phyloP scores from a whole-genome alignment of 2,113 vertebrate genomes.

The Psammodynastes pulverulentus region DNA sequence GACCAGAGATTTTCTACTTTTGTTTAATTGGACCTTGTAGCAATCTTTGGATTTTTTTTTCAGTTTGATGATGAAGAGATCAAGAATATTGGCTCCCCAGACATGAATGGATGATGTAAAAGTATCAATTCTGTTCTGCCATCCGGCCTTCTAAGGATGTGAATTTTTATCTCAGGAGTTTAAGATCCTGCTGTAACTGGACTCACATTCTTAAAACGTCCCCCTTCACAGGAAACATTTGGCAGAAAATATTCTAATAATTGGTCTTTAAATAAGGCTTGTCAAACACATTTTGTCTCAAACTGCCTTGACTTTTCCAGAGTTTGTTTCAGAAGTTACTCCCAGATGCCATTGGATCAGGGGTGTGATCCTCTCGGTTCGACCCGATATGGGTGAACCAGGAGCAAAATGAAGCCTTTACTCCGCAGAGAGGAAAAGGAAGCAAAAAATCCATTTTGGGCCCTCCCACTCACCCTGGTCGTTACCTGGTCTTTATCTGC shows the following conservation, averaged over 20 bases:
- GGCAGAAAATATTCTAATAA: background rate
- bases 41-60: background rate
- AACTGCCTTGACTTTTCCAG: slow-evolving; percentile 12
- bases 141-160: no score
- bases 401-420: no score
- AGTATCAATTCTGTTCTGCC: background rate
- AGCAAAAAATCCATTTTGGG: no score
- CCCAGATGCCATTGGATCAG: background rate
- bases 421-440: no score
- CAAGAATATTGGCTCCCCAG: background rate
- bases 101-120: background rate
- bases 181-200: background rate
- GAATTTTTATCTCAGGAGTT: background rate
- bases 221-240: background rate
- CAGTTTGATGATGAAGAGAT: background rate
- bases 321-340: background rate
- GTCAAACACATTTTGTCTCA: slow-evolving; percentile 12
- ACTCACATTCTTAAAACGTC: background rate
- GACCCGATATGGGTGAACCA: no score
- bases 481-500: no score
- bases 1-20: background rate
- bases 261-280: slow-evolving; percentile 24
- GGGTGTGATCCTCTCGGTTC: no score
- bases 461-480: no score
- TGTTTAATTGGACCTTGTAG: background rate